These are phyloP conservation scores for Tetrapedia diversipes DNA, from an alignment of 2,888 invertebrate species.

Conservation along the genomic window DNA sequence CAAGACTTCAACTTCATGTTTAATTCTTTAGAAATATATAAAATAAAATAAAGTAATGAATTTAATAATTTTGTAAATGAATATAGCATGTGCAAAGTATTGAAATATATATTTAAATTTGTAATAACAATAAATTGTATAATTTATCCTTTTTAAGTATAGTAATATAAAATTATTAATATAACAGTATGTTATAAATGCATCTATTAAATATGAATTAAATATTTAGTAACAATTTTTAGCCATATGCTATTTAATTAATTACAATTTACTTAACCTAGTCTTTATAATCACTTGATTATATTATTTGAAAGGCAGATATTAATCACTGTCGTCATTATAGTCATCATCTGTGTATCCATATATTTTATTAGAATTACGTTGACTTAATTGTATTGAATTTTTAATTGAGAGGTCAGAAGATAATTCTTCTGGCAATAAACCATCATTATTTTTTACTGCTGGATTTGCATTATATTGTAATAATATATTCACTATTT, in stretches of 20 bases:
- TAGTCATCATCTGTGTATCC: slow-evolving; percentile 80
- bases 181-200: neutral
- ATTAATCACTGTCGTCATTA: slow-evolving; percentile 82
- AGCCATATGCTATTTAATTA: neutral
- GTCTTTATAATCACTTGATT: slow-evolving; percentile 5
- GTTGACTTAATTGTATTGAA: slow-evolving; percentile 76
- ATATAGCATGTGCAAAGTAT: slow-evolving; percentile 3
- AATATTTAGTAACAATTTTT: slow-evolving; percentile 17
- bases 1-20: neutral
- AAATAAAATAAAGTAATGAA: neutral
- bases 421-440: slow-evolving; percentile 84
- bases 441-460: slow-evolving; percentile 84
- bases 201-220: slow-evolving; percentile 20
- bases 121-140: neutral
- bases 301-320: neutral
- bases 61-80: slow-evolving; percentile 11
- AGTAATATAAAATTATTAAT: neutral
- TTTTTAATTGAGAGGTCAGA: slow-evolving; percentile 82
- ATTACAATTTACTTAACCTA: slow-evolving; percentile 3
- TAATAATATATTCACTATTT: slow-evolving; percentile 84
- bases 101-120: slow-evolving; percentile 16
- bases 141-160: neutral
- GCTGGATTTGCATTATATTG: slow-evolving; percentile 84
- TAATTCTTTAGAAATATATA: slow-evolving; percentile 7
- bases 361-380: slow-evolving; percentile 64